Evolutionary conservation across 2,888 invertebrate species (phyloP).

Genomic region (Artemia sinica): DNA sequence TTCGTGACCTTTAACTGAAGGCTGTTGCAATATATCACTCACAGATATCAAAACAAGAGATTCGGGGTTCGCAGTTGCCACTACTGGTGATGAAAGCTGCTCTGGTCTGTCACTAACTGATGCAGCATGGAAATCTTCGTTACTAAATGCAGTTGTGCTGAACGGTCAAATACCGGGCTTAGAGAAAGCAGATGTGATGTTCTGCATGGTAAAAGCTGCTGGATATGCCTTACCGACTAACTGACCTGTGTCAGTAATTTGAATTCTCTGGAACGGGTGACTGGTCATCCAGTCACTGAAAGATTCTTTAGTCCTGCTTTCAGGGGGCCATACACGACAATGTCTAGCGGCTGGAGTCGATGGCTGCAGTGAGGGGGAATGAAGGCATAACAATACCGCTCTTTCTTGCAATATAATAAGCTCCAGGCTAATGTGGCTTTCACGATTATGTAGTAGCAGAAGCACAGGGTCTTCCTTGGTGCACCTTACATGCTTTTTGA

Average conservation of each 20-base stretch:
- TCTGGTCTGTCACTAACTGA: constrained; percentile 27
- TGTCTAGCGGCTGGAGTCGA: not conserved
- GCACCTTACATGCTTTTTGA: constrained; percentile 25
- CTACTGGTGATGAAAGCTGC: no score
- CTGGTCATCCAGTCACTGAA: constrained; percentile 7
- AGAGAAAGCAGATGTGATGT: constrained; percentile 25
- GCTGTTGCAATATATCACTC: not conserved
- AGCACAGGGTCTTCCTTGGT: constrained; percentile 25
- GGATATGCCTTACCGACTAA: constrained; percentile 1
- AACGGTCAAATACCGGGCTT: constrained; percentile 30
- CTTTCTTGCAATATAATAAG: no score
- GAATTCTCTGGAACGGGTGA: not conserved
- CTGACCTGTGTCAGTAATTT: not conserved
- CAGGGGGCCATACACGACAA: not conserved
- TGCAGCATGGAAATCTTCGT: constrained; percentile 28
- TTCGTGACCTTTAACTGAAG: not conserved
- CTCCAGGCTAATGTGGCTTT: constrained; percentile 25
- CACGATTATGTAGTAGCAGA: constrained; percentile 28
- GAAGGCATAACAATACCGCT: not conserved
- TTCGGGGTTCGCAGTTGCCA: no score
- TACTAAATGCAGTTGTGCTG: constrained; percentile 29
- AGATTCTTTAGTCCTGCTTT: not conserved
- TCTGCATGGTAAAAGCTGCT: not conserved
- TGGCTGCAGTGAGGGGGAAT: not conserved
- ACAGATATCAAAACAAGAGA: not conserved